A percentile compares a stretch with the other conserved stretches of the same genome.
These are phyloP conservation scores for Phaethon lepturus DNA, from an alignment of 2,113 vertebrate species.

Conservation along the genomic window DNA sequence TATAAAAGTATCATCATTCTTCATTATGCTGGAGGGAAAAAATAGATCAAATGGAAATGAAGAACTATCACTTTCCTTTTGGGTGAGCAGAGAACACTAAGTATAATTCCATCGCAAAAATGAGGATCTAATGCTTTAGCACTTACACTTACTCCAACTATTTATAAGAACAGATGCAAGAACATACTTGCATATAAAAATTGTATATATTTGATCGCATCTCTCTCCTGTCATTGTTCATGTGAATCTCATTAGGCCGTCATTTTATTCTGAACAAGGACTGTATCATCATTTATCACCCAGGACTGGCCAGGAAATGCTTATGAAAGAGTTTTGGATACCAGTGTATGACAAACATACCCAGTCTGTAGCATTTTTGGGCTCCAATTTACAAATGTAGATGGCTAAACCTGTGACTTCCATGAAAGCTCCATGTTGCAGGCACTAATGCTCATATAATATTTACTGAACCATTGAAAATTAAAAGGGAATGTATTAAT, in stretches of 20 bases:
- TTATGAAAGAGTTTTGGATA: background rate
- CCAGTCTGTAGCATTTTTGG: background rate
- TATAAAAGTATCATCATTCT: constrained; percentile 66
- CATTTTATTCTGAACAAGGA: background rate
- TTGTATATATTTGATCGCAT: background rate
- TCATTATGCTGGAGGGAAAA: constrained; percentile 40
- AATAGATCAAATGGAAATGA: constrained; percentile 58
- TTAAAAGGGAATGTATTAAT: background rate
- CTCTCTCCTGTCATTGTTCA: background rate
- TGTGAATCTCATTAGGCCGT: background rate
- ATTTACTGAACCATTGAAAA: background rate
- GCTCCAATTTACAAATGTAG: background rate
- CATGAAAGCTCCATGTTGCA: background rate
- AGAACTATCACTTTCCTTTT: constrained; percentile 34
- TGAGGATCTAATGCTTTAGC: constrained; percentile 22
- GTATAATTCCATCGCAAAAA: background rate
- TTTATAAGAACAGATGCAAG: background rate
- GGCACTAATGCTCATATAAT: background rate
- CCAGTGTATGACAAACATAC: background rate
- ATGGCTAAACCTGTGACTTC: background rate
- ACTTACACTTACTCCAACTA: background rate
- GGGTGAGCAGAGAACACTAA: background rate
- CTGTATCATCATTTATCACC: background rate
- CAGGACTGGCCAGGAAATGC: background rate
- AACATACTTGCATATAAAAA: background rate